Percentiles rank a stretch among this genome's conserved stretches.
Evolutionary conservation across 2,888 invertebrate species (phyloP).

Genomic region (Phyllotreta striolata): DNA sequence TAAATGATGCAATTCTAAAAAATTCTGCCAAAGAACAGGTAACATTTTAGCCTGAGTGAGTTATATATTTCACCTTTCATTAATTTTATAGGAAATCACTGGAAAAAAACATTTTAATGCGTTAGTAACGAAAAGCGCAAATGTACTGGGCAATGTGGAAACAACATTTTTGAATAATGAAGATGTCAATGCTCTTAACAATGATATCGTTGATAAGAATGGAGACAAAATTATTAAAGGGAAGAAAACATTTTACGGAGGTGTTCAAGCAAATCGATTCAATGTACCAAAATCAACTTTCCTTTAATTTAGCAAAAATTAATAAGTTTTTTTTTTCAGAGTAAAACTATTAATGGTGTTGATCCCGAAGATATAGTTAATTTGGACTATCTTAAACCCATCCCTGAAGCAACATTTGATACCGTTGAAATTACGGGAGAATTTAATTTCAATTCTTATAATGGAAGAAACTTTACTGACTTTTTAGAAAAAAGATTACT

Average conservation of each 20-base stretch:
- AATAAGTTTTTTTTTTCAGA: constrained; percentile 43
- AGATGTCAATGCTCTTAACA: constrained; percentile 46
- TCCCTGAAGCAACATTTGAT: constrained; percentile 52
- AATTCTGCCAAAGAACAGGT: constrained; percentile 51
- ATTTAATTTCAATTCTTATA: constrained; percentile 50
- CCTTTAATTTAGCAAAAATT: background rate
- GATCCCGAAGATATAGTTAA: constrained; percentile 52
- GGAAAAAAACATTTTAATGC: constrained; percentile 50
- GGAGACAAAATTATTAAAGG: constrained; percentile 48
- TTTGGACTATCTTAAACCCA: constrained; percentile 42
- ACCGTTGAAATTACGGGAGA: constrained; percentile 48
- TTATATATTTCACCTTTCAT: too few relatives aligned
- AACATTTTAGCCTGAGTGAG: constrained; percentile 10
- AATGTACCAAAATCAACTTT: constrained; percentile 40
- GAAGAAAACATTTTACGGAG: constrained; percentile 53
- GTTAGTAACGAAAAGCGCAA: constrained; percentile 38
- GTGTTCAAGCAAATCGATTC: constrained; percentile 51
- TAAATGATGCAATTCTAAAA: constrained; percentile 53
- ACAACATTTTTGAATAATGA: constrained; percentile 46
- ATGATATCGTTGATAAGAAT: constrained; percentile 48
- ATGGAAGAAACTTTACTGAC: constrained; percentile 49
- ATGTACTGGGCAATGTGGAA: constrained; percentile 42
- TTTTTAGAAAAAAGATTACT: constrained; percentile 52
- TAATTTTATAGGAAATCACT: constrained; percentile 47
- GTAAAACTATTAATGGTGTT: constrained; percentile 45